Conservation (phyloP, 1,140 invertebrate genomes). For the Microvelia longipes region DNA sequence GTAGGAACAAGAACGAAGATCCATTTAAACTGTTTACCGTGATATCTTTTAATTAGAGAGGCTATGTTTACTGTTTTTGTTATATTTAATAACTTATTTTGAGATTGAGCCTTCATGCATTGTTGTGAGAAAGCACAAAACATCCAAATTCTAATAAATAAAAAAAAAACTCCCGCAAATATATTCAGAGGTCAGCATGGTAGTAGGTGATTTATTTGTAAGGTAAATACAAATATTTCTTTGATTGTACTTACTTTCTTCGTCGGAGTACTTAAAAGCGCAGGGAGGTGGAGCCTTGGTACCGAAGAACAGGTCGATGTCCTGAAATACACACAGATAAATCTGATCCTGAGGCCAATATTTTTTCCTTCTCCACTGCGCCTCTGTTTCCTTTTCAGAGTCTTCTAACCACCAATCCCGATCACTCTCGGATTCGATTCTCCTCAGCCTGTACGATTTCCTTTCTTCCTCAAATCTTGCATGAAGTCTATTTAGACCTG, state of each 20-base stretch:
- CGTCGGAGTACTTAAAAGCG: constrained; percentile 12
- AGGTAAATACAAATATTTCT: too few relatives aligned
- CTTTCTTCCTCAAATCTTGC: neutral
- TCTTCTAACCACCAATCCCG: constrained; percentile 17
- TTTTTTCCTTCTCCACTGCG: constrained; percentile 7
- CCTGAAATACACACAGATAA: constrained; percentile 61
- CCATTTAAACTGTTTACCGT: too few relatives aligned
- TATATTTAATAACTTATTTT: too few relatives aligned
- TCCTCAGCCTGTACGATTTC: neutral
- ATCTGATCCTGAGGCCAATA: constrained; percentile 27
- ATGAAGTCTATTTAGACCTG: constrained; percentile 6
- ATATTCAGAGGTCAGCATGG: too few relatives aligned
- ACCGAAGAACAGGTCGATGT: constrained; percentile 69
- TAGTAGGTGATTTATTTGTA: too few relatives aligned
- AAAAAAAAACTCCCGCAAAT: too few relatives aligned
- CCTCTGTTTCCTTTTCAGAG: constrained; percentile 9
- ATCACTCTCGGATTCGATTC: constrained; percentile 16
- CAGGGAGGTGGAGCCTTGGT: constrained; percentile 27
- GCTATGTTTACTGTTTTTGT: too few relatives aligned
- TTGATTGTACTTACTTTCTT: neutral
- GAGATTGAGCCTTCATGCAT: too few relatives aligned
- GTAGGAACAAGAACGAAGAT: too few relatives aligned
- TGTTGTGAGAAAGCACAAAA: too few relatives aligned
- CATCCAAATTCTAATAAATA: too few relatives aligned
- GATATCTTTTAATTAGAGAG: too few relatives aligned